Evolutionary conservation across 2,113 vertebrate species (phyloP).

Genomic region (Lanius collurio): DNA sequence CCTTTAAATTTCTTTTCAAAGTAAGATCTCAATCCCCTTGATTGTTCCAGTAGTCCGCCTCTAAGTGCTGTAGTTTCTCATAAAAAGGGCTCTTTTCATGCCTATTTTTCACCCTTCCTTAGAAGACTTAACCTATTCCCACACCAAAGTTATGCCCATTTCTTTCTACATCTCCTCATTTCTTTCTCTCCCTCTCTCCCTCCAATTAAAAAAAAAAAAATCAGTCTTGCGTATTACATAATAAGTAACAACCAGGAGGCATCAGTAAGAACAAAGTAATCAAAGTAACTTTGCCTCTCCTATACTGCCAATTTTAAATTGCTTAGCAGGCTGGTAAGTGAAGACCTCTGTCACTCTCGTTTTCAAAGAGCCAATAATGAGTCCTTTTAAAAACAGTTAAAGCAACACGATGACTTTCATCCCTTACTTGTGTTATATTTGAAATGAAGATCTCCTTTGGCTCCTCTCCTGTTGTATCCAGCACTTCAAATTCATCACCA

Average conservation of each 20-base stretch:
- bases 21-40: neutral
- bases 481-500: conserved; percentile 92
- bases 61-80: neutral
- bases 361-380: neutral
- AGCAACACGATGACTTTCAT: neutral
- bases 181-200: too few species aligned
- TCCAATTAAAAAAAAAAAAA: neutral
- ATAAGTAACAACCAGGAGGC: neutral
- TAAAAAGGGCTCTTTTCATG: neutral
- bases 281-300: neutral
- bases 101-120: neutral
- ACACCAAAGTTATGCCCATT: neutral
- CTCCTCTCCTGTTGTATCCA: conserved; percentile 94
- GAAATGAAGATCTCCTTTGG: conserved; percentile 96
- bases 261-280: neutral
- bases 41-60: neutral
- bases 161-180: neutral
- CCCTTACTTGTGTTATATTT: conserved; percentile 89
- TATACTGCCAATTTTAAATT: neutral
- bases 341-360: neutral
- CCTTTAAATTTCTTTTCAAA: neutral
- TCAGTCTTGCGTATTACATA: neutral
- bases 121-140: neutral
- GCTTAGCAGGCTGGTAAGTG: neutral
- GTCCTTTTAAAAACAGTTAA: neutral